These are phyloP conservation scores for Peromyscus attwateri DNA, from an alignment of 2,797 vertebrate species.

Conservation along the genomic window DNA sequence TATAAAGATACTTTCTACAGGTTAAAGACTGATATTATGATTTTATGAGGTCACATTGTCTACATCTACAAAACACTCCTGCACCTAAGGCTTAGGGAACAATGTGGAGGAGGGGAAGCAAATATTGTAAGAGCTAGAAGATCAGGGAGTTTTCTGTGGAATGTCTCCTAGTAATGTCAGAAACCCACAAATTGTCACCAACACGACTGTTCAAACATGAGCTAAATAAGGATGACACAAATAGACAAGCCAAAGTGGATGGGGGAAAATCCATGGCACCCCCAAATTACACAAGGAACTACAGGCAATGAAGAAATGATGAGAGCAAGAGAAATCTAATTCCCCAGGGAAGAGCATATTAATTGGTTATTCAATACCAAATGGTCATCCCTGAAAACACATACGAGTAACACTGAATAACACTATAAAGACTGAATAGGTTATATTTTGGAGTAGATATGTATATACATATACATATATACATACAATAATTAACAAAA, in stretches of 20 bases:
- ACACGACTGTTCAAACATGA: not conserved
- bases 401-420: not conserved
- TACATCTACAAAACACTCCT: not conserved
- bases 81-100: not conserved
- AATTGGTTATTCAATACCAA: not conserved
- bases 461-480: not conserved
- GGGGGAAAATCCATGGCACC: not conserved
- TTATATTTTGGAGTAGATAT: not conserved
- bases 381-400: not conserved
- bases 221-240: not conserved
- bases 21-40: too few species aligned
- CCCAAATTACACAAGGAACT: not conserved
- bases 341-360: not conserved
- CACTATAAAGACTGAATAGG: not conserved
- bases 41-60: too few species aligned
- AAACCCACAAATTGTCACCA: not conserved
- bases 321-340: not conserved
- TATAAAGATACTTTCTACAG: too few species aligned
- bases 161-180: not conserved
- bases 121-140: not conserved
- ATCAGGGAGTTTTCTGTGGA: not conserved
- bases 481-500: not conserved
- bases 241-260: not conserved
- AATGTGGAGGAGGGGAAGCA: not conserved
- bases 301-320: not conserved